phyloP scores from a whole-genome alignment of 2,888 invertebrate species.

The Cataglyphis livida region DNA sequence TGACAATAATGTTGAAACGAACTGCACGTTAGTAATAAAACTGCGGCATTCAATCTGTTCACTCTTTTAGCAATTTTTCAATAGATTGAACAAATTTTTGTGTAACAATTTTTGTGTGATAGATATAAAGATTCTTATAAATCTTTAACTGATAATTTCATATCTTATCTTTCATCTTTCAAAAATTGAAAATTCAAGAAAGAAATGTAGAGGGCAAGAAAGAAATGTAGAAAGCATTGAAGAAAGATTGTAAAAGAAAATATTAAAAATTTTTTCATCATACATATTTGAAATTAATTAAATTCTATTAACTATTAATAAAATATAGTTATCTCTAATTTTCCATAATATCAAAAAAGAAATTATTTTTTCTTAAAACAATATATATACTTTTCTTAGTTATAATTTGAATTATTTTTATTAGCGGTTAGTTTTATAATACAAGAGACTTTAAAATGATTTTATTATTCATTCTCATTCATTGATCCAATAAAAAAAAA shows the following conservation, averaged over 20 bases:
- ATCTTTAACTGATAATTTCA: neutral
- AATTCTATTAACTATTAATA: neutral
- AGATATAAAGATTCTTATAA: neutral
- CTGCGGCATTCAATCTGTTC: neutral
- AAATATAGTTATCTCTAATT: neutral
- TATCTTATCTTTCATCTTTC: neutral
- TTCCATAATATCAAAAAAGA: neutral
- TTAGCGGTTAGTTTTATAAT: neutral
- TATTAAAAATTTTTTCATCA: neutral
- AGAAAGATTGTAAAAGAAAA: neutral
- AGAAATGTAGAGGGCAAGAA: neutral
- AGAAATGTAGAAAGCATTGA: neutral
- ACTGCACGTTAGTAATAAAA: constrained; percentile 22
- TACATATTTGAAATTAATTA: neutral
- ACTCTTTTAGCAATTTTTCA: neutral
- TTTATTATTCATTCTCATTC: neutral
- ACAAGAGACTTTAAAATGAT: neutral
- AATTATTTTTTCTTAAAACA: neutral
- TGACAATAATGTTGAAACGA: constrained; percentile 18
- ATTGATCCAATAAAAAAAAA: neutral
- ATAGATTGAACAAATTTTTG: neutral
- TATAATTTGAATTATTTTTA: neutral
- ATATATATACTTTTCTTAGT: neutral
- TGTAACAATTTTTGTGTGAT: neutral
- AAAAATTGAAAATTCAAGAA: neutral